Conservation (phyloP, 2,888 invertebrate genomes). For the Xylophagus ater region DNA sequence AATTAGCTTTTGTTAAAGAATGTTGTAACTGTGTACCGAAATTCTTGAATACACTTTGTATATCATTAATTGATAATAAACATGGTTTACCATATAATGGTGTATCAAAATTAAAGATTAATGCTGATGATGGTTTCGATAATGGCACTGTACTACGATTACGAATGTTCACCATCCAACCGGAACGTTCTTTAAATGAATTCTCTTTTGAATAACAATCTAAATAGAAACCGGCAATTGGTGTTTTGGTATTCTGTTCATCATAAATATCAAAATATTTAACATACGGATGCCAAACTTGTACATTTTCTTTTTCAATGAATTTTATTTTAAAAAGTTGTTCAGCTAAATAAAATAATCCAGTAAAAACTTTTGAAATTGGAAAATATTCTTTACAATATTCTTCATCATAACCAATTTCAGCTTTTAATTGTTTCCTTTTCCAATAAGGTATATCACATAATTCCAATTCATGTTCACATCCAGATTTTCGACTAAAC, state of each 20-base stretch:
- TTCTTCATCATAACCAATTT: conserved; percentile 60
- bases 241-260: conserved; percentile 31
- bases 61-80: conserved; percentile 63
- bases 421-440: conserved; percentile 55
- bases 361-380: conserved; percentile 63
- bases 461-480: conserved; percentile 53
- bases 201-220: conserved; percentile 65
- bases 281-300: conserved; percentile 80
- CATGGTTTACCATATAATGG: conserved; percentile 53
- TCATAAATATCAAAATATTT: conserved; percentile 73
- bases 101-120: conserved; percentile 73
- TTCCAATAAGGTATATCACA: conserved; percentile 88
- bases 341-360: conserved; percentile 64
- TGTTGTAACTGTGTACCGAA: conserved; percentile 84
- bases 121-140: conserved; percentile 62
- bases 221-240: conserved; percentile 73
- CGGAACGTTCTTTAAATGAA: conserved; percentile 40
- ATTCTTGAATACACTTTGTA: conserved; percentile 65
- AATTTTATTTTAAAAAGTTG: conserved; percentile 68
- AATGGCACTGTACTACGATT: conserved; percentile 54
- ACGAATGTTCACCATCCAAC: conserved; percentile 70
- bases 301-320: conserved; percentile 50
- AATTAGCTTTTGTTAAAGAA: conserved; percentile 68
- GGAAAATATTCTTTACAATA: conserved; percentile 72
- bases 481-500: conserved; percentile 64